phyloP scores from a whole-genome alignment of 2,113 vertebrate species.

The Thermophis baileyi region DNA sequence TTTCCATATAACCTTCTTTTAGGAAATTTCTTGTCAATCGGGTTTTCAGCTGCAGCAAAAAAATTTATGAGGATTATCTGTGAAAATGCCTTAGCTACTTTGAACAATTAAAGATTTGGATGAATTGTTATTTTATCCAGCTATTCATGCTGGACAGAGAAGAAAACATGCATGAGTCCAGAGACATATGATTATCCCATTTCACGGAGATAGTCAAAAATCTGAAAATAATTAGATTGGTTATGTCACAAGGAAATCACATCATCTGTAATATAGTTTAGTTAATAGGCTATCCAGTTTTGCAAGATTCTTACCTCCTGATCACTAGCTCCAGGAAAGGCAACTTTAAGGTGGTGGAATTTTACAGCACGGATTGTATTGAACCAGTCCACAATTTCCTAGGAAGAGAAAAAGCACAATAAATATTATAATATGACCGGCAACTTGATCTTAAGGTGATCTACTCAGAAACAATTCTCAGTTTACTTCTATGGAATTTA shows the following conservation, averaged over 20 bases:
- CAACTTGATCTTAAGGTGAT: neutral
- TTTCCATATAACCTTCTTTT: conserved; percentile 93
- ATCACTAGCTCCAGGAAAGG: conserved; percentile 83
- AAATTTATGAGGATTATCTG: neutral
- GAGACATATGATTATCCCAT: neutral
- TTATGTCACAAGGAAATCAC: neutral
- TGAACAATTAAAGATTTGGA: neutral
- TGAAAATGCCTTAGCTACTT: neutral
- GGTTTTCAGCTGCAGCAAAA: conserved; percentile 74
- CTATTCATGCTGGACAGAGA: neutral
- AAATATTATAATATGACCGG: neutral
- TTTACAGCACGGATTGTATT: conserved; percentile 85
- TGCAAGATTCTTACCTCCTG: conserved; percentile 72
- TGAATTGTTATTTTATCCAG: neutral
- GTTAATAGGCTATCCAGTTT: neutral
- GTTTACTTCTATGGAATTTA: neutral
- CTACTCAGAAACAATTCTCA: neutral
- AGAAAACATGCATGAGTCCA: neutral
- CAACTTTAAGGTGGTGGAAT: conserved; percentile 87
- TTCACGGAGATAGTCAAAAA: neutral
- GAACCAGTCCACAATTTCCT: conserved; percentile 91
- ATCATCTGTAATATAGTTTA: neutral
- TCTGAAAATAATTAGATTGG: neutral
- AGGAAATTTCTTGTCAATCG: conserved; percentile 84
- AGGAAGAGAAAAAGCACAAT: conserved; percentile 4